Percentiles rank a stretch among this genome's conserved stretches.
phyloP scores from a whole-genome alignment of 2,888 invertebrate species.

The Ornithoptera alexandrae region DNA sequence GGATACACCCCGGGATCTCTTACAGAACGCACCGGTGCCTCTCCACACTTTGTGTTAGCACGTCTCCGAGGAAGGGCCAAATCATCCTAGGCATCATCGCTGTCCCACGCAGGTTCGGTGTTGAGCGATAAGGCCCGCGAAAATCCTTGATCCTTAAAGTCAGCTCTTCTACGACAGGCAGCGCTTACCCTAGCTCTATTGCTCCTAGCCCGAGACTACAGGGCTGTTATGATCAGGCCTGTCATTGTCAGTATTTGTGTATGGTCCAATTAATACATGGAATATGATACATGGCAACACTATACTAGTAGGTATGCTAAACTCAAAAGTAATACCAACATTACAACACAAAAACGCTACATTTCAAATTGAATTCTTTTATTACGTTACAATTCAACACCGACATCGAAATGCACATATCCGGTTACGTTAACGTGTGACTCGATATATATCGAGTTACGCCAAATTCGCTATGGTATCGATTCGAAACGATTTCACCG shows the following conservation, averaged over 20 bases:
- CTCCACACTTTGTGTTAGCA: too few species aligned
- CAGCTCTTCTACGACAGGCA: too few species aligned
- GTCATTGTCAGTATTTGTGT: not conserved
- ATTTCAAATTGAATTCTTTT: not conserved
- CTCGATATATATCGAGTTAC: conserved; percentile 14
- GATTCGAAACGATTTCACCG: conserved; percentile 19
- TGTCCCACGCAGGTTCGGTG: too few species aligned
- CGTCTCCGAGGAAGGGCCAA: too few species aligned
- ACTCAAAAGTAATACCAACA: not conserved
- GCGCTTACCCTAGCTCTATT: too few species aligned
- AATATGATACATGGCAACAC: not conserved
- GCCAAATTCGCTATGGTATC: conserved; percentile 13
- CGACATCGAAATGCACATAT: conserved; percentile 15
- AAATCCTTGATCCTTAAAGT: too few species aligned
- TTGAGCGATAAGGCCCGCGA: too few species aligned
- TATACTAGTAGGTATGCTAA: not conserved
- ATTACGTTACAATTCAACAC: conserved; percentile 10
- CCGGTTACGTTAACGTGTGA: conserved; percentile 10
- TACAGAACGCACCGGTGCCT: too few species aligned
- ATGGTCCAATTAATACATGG: not conserved
- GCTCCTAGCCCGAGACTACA: too few species aligned
- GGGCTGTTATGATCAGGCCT: too few species aligned
- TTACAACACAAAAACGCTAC: not conserved
- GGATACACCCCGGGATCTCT: too few species aligned
- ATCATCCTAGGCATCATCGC: too few species aligned